These are phyloP conservation scores for Pogonophryne albipinna DNA, from an alignment of 2,797 vertebrate species.

Conservation along the genomic window DNA sequence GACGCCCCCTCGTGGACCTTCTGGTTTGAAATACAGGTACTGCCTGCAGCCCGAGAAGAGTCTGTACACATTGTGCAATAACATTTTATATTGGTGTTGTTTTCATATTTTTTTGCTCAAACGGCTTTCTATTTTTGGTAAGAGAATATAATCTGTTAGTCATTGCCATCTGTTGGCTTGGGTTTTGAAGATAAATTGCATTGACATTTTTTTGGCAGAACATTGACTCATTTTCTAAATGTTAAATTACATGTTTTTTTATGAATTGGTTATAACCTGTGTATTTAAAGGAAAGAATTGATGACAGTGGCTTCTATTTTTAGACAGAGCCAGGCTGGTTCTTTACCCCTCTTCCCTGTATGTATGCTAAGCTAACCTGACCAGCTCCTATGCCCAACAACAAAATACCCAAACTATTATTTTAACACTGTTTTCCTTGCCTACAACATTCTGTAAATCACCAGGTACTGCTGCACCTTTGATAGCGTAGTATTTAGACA, in stretches of 20 bases:
- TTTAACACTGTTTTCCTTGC: neutral
- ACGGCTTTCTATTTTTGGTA: too few species aligned
- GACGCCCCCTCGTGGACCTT: constrained; percentile 91
- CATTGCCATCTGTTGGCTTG: neutral
- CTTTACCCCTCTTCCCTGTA: neutral
- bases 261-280: neutral
- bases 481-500: neutral
- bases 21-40: constrained; percentile 95
- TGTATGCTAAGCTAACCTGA: neutral
- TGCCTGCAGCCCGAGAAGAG: neutral
- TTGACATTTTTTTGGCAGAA: neutral
- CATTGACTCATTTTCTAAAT: too few species aligned
- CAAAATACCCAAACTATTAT: neutral
- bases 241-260: too few species aligned
- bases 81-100: constrained; percentile 11
- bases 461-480: neutral
- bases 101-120: too few species aligned
- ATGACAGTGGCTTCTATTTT: neutral
- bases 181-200: neutral
- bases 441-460: neutral
- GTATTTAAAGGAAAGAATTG: neutral
- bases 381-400: neutral
- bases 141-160: too few species aligned
- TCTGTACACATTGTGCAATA: constrained; percentile 4
- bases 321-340: neutral